Evolutionary conservation across 1,140 invertebrate species (phyloP), one percentile per base, ranked within the genome.

Genomic region (Triops cancriformis): DNA sequence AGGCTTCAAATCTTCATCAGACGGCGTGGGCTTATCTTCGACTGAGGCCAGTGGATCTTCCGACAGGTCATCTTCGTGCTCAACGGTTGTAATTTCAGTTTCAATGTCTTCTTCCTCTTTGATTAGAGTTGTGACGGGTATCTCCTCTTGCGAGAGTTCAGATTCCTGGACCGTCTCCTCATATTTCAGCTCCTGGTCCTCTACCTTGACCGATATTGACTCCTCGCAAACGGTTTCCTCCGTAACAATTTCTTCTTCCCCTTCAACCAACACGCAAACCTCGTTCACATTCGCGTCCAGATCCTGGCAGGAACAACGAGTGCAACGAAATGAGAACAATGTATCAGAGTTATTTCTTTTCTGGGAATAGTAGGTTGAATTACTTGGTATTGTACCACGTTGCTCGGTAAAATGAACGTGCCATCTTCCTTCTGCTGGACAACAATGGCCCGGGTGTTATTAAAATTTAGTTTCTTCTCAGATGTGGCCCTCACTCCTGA

Each of bases 1-100:
- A 78, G 92, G 92, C 1, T 94, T 96, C 37, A 98, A 86, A 82
- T 98, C 95, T 81, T 95, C 93, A 82, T 95, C 94, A 23, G 74
- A 27, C 23, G 26, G 74, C 23, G 12, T 76, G 5, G 26, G 26
- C 1, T 76, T 45, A 9, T 11, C 26, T 26, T 75, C 11, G 0
- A 18, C 14, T 18, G 18, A 18, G 18, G 18, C 51, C 23, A 64
- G 6, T 5, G 51, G 51, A 9, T 64, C 51, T 14, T 64, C 51
- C 23, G 6, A 9, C 51, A 64, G 18, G 51, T 23, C 51, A 18
- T n/a, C 10, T 14, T 64, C 51, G 23, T 64, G 5, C 10, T 18
- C 23, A n/a, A n/a, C 51, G 51, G 51, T 23, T 12, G 51, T 23
- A 9, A 64, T 64, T 64, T 23, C 51, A n/a, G 51, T 23, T 64